Evolutionary conservation across 2,888 invertebrate species (phyloP), one percentile per base, ranked within the genome.

Genomic region (Drosophila silvestris): DNA sequence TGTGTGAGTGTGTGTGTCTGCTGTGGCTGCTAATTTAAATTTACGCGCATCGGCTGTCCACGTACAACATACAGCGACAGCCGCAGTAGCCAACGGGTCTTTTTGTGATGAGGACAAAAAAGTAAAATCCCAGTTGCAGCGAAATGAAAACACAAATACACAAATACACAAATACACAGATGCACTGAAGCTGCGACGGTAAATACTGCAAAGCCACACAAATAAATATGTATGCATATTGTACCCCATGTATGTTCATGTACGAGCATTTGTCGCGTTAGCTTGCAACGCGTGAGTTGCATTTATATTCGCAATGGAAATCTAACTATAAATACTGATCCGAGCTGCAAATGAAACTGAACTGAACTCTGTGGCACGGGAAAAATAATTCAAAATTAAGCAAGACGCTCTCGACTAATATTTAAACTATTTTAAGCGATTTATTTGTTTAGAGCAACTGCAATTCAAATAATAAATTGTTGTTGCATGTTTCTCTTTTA

Each of bases 1-100:
- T 58, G 53, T 35, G 22, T 60, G 30, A 32, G 37, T 65, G 63
- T 51, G 53, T 52, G 22, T 22, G 22, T 22, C 63, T 71, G 70
- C 71, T 82, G 85, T 74, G 74, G 77, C 86, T 80, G 89, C 87
- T 90, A 87, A 87, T 87, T 87, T 87, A 90, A 90, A 87, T 87
- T 87, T 90, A 87, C 87, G 87, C 86, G 80, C 83, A 63, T 76
- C 75, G 73, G 60, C 50, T 73, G 74, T 64, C 73, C 69, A 69
- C 83, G 61, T 74, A 62, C 71, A 28, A 70, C 65, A 66, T 57
- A 63, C 54, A 56, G 51, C 22, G 35, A 14, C 54, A 30, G 22
- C 60, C 65, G 56, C 53, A 56, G 73, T 60, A 47, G 50, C 62
- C 61, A 47, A 72, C 63, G 62, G 51, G 59, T 47, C 64, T 30